These are phyloP conservation scores for Amazona vittata DNA, from an alignment of 2,113 vertebrate genomes.

Conservation along the genomic window DNA sequence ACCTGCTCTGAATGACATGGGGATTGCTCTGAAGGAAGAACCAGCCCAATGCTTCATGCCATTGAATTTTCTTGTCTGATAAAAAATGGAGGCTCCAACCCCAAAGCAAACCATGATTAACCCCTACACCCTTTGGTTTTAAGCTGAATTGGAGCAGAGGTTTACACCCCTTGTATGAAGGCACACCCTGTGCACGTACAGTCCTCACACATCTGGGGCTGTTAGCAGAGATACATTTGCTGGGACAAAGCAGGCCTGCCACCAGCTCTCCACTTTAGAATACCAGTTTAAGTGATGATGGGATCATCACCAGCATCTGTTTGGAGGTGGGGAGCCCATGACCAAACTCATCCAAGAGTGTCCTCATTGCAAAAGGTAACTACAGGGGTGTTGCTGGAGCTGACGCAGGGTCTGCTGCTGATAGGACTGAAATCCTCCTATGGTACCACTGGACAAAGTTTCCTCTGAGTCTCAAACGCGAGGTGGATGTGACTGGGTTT, in stretches of 20 bases:
- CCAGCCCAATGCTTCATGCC: not conserved
- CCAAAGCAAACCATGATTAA: not conserved
- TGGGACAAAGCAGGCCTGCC: not conserved
- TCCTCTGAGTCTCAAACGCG: rapidly evolving
- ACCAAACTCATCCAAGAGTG: not conserved
- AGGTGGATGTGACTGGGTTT: not conserved
- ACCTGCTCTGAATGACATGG: not conserved
- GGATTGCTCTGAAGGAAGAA: not conserved
- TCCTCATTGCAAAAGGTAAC: not conserved
- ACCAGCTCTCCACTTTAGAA: not conserved
- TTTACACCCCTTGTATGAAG: not conserved
- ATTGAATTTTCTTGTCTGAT: not conserved
- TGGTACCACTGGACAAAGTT: not conserved
- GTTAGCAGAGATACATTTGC: not conserved
- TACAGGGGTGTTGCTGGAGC: rapidly evolving
- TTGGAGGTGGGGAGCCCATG: rapidly evolving
- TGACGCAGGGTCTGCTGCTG: not conserved
- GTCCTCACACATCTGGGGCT: not conserved
- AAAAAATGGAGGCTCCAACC: not conserved
- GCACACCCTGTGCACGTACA: rapidly evolving
- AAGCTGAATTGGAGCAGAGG: not conserved
- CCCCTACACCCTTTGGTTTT: not conserved
- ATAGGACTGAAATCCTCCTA: not conserved
- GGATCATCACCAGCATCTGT: not conserved
- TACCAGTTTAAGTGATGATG: not conserved